Evolutionary conservation across 2,797 vertebrate genomes (phyloP).

Genomic region (Gadopsis marmoratus): DNA sequence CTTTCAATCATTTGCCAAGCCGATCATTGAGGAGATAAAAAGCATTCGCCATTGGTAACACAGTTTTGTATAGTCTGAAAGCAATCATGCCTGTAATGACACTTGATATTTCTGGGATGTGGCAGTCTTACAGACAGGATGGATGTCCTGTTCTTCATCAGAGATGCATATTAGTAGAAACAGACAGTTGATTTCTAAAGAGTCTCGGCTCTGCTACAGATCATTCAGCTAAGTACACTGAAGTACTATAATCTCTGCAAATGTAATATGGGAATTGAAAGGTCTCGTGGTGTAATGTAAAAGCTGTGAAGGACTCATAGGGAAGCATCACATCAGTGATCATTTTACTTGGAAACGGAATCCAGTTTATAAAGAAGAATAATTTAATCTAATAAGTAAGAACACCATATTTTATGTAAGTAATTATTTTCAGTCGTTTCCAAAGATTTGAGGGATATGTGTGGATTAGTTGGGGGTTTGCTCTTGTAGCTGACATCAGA

Average conservation of each 20-base stretch:
- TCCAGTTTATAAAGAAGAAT: background rate
- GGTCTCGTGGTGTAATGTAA: conserved; percentile 34
- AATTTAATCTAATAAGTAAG: conserved; percentile 10
- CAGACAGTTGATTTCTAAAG: conserved; percentile 41
- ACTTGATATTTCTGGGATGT: conserved; percentile 57
- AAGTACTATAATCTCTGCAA: conserved; percentile 48
- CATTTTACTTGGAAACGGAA: conserved; percentile 34
- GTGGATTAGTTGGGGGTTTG: conserved; percentile 33
- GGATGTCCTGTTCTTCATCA: conserved; percentile 58
- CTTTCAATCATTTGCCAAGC: conserved; percentile 44
- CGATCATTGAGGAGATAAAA: conserved; percentile 37
- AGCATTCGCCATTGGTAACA: conserved; percentile 22
- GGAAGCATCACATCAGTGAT: conserved; percentile 25
- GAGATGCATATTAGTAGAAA: conserved; percentile 45
- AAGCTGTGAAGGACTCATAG: conserved; percentile 8
- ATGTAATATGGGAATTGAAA: conserved; percentile 45
- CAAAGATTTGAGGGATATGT: conserved; percentile 15
- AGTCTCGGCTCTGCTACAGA: conserved; percentile 26
- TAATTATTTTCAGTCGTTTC: conserved; percentile 14
- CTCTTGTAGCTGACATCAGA: conserved; percentile 35
- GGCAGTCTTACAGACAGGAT: conserved; percentile 58
- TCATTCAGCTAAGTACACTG: conserved; percentile 23
- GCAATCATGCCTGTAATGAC: conserved; percentile 57
- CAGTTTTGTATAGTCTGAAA: conserved; percentile 46
- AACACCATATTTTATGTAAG: background rate